A percentile compares a stretch with the other conserved stretches of the same genome.
Conservation (phyloP, 2,113 vertebrate genomes). For the Thryonomys swinderianus region DNA sequence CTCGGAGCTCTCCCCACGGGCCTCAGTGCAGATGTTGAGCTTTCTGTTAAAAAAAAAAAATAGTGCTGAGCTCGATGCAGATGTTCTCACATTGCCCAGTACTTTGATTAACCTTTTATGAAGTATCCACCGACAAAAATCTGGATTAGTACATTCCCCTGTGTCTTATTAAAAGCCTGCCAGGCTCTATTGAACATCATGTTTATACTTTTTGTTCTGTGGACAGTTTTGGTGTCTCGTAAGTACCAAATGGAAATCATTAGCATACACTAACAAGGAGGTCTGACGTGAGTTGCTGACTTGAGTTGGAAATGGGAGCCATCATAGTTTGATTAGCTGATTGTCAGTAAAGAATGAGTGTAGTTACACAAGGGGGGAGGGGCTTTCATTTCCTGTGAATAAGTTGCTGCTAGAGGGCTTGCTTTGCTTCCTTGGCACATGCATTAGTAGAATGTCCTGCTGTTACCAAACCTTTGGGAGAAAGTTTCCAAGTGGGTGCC, state of each 20-base stretch:
- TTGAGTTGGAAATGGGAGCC: slow-evolving; percentile 26
- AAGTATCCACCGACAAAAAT: slow-evolving; percentile 74
- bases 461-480: not conserved
- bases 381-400: slow-evolving; percentile 17
- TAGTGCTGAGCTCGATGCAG: slow-evolving; percentile 70
- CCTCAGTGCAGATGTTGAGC: slow-evolving; percentile 71
- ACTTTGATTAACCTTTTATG: slow-evolving; percentile 80
- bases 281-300: slow-evolving; percentile 67
- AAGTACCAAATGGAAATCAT: slow-evolving; percentile 80
- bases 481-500: not conserved
- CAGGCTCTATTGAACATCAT: slow-evolving; percentile 75
- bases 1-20: slow-evolving; percentile 57
- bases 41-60: slow-evolving; percentile 57
- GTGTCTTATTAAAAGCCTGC: slow-evolving; percentile 82
- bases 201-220: slow-evolving; percentile 76
- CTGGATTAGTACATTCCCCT: slow-evolving; percentile 71
- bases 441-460: slow-evolving; percentile 17
- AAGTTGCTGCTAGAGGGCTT: slow-evolving; percentile 19
- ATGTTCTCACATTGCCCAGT: slow-evolving; percentile 71
- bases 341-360: not conserved
- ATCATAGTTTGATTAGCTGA: not conserved
- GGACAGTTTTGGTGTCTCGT: slow-evolving; percentile 75
- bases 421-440: slow-evolving; percentile 39
- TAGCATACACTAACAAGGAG: slow-evolving; percentile 63
- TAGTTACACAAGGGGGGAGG: not conserved